Base-by-base conservation (phyloP, 2,797 vertebrate species). In the Chelidonichthys spinosus region DNA sequence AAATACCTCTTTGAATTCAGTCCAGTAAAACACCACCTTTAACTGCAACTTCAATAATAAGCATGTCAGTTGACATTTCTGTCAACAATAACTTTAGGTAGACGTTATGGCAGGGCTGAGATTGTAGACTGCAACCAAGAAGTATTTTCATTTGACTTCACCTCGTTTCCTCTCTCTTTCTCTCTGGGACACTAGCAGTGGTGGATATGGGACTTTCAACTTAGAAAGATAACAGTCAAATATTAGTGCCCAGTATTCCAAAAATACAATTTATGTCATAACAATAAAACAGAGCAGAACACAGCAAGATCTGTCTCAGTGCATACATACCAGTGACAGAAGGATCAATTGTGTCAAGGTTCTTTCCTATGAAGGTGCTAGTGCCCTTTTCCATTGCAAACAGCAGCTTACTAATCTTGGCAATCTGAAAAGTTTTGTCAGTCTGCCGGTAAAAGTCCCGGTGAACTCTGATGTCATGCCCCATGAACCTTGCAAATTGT, bases 401-500 rank as follows among this genome's bases (percentile, higher is more conserved):
- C 9, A 84, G 47, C 40, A 86, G 74, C 7, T 83, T 83, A n/a
- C 74, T 59, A 2, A 83, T 83, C n/a, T 78, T 78, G 4, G 62
- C 59, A 7, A 78, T 32, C 46, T 85, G 80, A 49, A 80, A 65
- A 0, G 72, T 85, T 73, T 82, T 74, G 36, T 79, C 83, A 0
- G 55, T 65, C 39, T 73, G 75, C n/a, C 74, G 0, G 32, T 86
- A 81, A 53, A 67, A 71, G 14, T 79, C 47, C 1, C 33, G 0
- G 10, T 78, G 74, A 2, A 81, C 62, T 17, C 59, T 18, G 14
- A 80, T 60, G 9, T 74, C 77, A 44, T 84, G 73, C 0, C 77
- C 84, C 77, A 86, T 83, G 35, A 83, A 86, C 3, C 63, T 62
- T 37, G 71, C 74, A 5, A 78, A 36, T 56, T 81, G 75, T 58